Evolutionary conservation across 1,140 invertebrate genomes (phyloP), one percentile per base, ranked within the genome.

Genomic region (Probaryconus sp.): DNA sequence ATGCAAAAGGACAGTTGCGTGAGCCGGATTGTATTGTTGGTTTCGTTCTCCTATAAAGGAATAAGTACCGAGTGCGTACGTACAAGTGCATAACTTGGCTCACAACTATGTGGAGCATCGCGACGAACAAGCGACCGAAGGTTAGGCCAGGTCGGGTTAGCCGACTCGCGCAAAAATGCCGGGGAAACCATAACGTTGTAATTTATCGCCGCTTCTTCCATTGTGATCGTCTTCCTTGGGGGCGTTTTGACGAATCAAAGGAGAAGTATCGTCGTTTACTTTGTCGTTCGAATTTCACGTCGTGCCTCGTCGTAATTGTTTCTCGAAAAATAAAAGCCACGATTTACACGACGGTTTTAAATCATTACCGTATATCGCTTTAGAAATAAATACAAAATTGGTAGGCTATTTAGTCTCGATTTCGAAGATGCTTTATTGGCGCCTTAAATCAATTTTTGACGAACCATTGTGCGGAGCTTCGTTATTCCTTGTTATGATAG

Each of bases 131-230:
- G 76, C 72, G 76, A 48, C 58, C 61, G 65, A 79, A 81, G 84
- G 84, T 86, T 85, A 86, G 85, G 79, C 83, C 84, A 84, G 83
- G 83, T 86, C 85, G 80, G 79, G 84, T 85, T 84, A 84, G 75
- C 83, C 79, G 81, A 80, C 79, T 78, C 61, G 74, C 37, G 60
- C 60, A 83, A 80, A 82, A 84, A 85, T 79, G 84, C 83, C 84
- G 78, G 81, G 83, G 83, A 80, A 85, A 85, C 83, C 82, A 83
- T 87, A 87, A 87, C 79, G 81, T 86, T 85, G 80, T 87, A 87
- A 87, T 87, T 87, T 87, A 87, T 87, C 79, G 82, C 78, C 38
- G 72, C 75, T 77, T 78, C 76, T 79, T 79, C 79, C 73, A 85
- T 87, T 83, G 83, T 84, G 63, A 43, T 48, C 74, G 77, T 81